These are phyloP conservation scores for Crenichthys baileyi DNA, from an alignment of 2,797 vertebrate genomes.

Conservation along the genomic window DNA sequence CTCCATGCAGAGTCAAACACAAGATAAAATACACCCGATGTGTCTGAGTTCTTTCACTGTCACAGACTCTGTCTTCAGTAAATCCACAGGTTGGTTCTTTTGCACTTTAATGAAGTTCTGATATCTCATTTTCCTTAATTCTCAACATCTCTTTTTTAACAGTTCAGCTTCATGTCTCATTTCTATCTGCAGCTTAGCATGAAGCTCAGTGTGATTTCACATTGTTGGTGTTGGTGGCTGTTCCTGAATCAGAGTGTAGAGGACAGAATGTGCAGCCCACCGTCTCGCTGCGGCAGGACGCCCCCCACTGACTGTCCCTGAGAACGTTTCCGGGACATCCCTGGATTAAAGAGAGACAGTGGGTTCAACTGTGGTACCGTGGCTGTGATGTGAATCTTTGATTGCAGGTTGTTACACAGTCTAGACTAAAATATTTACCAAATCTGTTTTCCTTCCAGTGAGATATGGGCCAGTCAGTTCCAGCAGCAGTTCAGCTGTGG, in stretches of 20 bases:
- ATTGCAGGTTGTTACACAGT: background rate
- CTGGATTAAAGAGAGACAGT: too few species aligned
- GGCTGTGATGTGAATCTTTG: too few species aligned
- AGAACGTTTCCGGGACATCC: background rate
- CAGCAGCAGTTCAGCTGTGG: background rate
- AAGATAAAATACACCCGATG: too few species aligned
- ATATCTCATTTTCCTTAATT: background rate
- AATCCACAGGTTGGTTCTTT: too few species aligned
- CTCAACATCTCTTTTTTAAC: background rate
- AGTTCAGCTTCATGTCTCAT: background rate
- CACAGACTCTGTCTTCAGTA: too few species aligned
- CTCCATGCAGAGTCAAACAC: too few species aligned
- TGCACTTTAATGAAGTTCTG: background rate
- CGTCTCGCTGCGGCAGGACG: too few species aligned
- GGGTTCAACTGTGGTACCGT: too few species aligned
- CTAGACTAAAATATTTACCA: background rate
- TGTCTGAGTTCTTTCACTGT: too few species aligned
- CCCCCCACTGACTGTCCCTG: background rate
- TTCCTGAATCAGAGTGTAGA: background rate
- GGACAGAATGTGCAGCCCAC: constrained; percentile 6
- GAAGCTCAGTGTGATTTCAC: constrained; percentile 6
- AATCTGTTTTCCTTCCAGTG: background rate
- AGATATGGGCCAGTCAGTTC: background rate
- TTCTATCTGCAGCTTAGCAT: background rate
- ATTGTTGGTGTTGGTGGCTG: background rate